Evolutionary conservation across 1,140 invertebrate species (phyloP), one percentile per base, ranked within the genome.

Genomic region (Triops cancriformis): DNA sequence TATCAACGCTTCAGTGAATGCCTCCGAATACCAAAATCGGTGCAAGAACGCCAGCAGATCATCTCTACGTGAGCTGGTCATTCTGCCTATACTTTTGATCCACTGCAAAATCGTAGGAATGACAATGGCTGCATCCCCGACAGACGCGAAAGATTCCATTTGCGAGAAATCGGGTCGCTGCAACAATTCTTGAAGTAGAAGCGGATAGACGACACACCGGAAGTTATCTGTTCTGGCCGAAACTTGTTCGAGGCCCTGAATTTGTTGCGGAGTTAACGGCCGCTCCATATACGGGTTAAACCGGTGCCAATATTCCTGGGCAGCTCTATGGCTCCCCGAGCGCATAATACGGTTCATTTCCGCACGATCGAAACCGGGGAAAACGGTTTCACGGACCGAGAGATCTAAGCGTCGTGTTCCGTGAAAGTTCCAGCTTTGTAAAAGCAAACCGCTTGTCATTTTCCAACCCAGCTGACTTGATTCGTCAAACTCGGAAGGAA

Each of bases 71-170:
- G 76, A 74, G 10, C 76, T 73, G 26, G 77, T n/a, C 14, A 78
- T 51, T 64, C 42, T 31, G n/a, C 78, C 43, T 74, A 23, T 76
- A 18, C 77, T 27, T 23, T 64, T 64, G 2, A 64, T 64, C 51
- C 51, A 64, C 7, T 64, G 51, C 5, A 75, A 41, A 42, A 37
- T 73, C 11, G 79, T 37, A 12, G 80, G 45, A 18, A 77, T 26
- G 74, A 75, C 77, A 18, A 81, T 72, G 23, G 72, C 77, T 42
- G 80, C 81, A 51, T 80, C 81, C 26, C 51, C 51, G 18, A 9
- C 10, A 23, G 23, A 64, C 14, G 51, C 51, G 14, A 64, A 64
- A 23, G 1, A 23, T 18, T 64, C 18, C 18, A 64, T 6, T 5
- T n/a, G 51, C 23, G 0, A 6, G 14, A 64, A 64, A 9, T 64